Conservation (phyloP, 2,888 invertebrate species). For the Miltochrista miniata region DNA sequence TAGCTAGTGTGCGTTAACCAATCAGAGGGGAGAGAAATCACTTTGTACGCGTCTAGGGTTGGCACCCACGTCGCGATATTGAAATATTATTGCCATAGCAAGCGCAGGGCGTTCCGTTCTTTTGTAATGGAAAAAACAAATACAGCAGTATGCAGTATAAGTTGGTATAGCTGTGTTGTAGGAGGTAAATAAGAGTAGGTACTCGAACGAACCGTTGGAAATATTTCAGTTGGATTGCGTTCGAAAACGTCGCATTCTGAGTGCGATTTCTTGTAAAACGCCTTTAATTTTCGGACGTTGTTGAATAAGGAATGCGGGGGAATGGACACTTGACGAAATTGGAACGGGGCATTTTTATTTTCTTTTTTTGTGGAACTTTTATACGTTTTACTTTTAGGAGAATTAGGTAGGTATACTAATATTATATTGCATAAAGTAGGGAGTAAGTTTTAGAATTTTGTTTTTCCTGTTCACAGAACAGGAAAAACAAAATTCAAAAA, state of each 20-base stretch:
- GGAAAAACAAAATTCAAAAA: too few relatives aligned
- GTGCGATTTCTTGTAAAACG: slow-evolving; percentile 80
- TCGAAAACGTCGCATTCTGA: slow-evolving; percentile 55
- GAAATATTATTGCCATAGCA: slow-evolving; percentile 77
- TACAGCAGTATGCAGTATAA: slow-evolving; percentile 52
- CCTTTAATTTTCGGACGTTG: slow-evolving; percentile 73
- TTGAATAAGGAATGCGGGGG: slow-evolving; percentile 77
- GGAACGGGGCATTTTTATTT: slow-evolving; percentile 30
- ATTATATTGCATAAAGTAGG: too few relatives aligned
- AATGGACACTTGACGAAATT: slow-evolving; percentile 48
- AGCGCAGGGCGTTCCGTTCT: slow-evolving; percentile 70
- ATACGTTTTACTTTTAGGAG: neutral
- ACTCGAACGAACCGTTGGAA: slow-evolving; percentile 63
- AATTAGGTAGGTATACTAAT: neutral
- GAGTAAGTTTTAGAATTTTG: too few relatives aligned
- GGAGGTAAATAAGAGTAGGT: slow-evolving; percentile 65
- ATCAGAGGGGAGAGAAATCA: slow-evolving; percentile 68
- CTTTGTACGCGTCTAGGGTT: slow-evolving; percentile 64
- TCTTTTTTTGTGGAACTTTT: neutral
- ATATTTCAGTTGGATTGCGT: slow-evolving; percentile 65
- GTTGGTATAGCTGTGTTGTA: slow-evolving; percentile 39
- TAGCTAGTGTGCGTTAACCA: slow-evolving; percentile 48
- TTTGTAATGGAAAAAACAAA: slow-evolving; percentile 82
- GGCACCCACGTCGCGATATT: slow-evolving; percentile 68
- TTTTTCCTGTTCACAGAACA: too few relatives aligned